Evolutionary conservation across 2,888 invertebrate species (phyloP), one percentile per base, ranked within the genome.

Genomic region (Archips crataeganus): DNA sequence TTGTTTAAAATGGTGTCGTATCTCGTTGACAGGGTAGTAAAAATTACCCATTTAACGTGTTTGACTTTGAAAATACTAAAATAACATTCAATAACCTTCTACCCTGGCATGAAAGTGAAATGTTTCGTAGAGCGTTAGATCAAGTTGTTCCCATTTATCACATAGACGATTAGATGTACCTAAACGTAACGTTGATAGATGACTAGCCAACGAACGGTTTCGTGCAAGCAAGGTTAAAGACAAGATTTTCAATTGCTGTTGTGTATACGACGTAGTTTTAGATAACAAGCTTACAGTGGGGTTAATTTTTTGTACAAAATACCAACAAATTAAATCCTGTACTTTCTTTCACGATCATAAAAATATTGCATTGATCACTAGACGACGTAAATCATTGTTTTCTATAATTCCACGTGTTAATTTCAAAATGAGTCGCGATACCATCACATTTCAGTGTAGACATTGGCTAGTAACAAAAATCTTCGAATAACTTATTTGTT

Each of bases 131-230:
- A 66, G 62, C 74, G 74, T 75, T 77, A 77, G 77, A 77, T 77
- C 77, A 79, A 77, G 74, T 77, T 76, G 73, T 64, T 69, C 71
- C 67, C 78, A 77, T 79, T 78, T 75, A 75, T 79, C 77, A 78
- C 74, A 72, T 74, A 69, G 75, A 71, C 75, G 70, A 67, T 54
- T 59, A 74, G 67, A 72, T 66, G 65, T 70, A 71, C 75, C 61
- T 66, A 62, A 66, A 62, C 57, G 54, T 42, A 65, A 71, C 75
- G 74, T 77, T 78, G 78, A 78, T 77, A 75, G 76, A 78, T 78
- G 75, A 69, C 51, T 74, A 63, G 68, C 54, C 67, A 64, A 66
- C 68, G 74, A 64, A 66, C 68, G 74, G 47, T 59, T 70, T 70
- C 67, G 70, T 73, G 65, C 45, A 64, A 60, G 51, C 69, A 60